phyloP scores from a whole-genome alignment of 2,797 vertebrate genomes.

The Lutjanus campechanus region DNA sequence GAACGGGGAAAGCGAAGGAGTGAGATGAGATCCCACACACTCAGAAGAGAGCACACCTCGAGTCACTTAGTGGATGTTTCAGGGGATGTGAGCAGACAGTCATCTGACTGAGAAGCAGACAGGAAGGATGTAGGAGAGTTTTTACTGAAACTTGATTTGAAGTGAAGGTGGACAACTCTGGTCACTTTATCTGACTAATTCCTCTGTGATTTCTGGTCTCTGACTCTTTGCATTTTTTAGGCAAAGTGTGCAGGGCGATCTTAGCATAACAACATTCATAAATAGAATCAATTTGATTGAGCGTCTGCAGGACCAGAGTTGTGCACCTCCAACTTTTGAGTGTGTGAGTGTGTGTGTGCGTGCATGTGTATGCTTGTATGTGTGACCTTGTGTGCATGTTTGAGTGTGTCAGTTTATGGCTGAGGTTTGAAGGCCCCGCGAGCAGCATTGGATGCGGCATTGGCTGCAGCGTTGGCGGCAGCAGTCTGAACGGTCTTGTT shows the following conservation, averaged over 20 bases:
- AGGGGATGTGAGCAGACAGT: slow-evolving; percentile 54
- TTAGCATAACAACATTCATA: slow-evolving; percentile 47
- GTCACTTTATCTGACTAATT: slow-evolving; percentile 6
- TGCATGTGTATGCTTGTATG: slow-evolving; percentile 20
- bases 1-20: slow-evolving; percentile 31
- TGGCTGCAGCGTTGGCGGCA: slow-evolving; percentile 93
- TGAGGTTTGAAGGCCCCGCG: slow-evolving; percentile 91
- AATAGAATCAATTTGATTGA: slow-evolving; percentile 53
- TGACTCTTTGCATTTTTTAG: slow-evolving; percentile 31
- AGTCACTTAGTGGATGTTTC: slow-evolving; percentile 51
- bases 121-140: slow-evolving; percentile 35
- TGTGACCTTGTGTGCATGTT: slow-evolving; percentile 5
- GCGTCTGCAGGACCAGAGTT: slow-evolving; percentile 59
- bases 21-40: slow-evolving; percentile 41
- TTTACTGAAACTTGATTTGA: slow-evolving; percentile 34
- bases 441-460: slow-evolving; percentile 87
- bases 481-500: slow-evolving; percentile 99
- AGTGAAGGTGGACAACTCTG: slow-evolving; percentile 69
- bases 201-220: slow-evolving; percentile 22
- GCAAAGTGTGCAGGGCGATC: slow-evolving; percentile 39
- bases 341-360: slow-evolving; percentile 24
- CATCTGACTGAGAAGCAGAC: slow-evolving; percentile 63
- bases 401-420: slow-evolving; percentile 47
- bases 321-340: slow-evolving; percentile 63
- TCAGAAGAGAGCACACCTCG: slow-evolving; percentile 37